Evolutionary conservation across 2,113 vertebrate species (phyloP).

Genomic region (Prinia subflava): DNA sequence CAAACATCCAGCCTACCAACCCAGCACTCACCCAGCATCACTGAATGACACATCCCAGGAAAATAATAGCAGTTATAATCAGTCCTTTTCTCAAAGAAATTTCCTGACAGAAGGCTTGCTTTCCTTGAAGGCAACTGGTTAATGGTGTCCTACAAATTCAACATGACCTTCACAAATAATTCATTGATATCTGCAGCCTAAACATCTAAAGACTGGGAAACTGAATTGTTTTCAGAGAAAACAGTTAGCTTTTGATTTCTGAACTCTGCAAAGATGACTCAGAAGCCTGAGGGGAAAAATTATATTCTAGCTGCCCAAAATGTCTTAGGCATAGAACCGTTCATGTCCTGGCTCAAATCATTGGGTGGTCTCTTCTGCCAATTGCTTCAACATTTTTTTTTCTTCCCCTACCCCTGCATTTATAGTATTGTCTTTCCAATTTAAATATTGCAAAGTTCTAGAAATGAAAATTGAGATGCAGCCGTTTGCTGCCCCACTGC

Average conservation of each 20-base stretch:
- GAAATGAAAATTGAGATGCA: neutral
- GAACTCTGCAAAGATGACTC: neutral
- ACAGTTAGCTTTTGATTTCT: neutral
- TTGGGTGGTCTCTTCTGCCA: neutral
- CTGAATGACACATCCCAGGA: neutral
- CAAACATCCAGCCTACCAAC: neutral
- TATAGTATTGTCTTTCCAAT: neutral
- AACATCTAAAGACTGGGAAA: neutral
- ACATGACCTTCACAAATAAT: slow-evolving; percentile 23
- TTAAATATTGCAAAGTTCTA: neutral
- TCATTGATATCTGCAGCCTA: neutral
- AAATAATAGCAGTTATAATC: slow-evolving; percentile 11
- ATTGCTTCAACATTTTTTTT: neutral
- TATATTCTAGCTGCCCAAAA: neutral
- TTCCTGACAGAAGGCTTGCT: neutral
- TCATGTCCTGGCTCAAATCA: neutral
- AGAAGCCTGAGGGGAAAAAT: neutral
- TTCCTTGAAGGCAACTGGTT: neutral
- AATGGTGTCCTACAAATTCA: slow-evolving; percentile 4
- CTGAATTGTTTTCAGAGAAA: neutral
- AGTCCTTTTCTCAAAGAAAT: slow-evolving; percentile 24
- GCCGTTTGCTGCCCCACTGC: neutral
- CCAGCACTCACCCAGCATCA: neutral
- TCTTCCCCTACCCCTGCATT: fast-evolving
- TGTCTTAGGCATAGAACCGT: fast-evolving